phyloP scores from a whole-genome alignment of 2,113 vertebrate genomes.

The Nycticorax nycticorax region DNA sequence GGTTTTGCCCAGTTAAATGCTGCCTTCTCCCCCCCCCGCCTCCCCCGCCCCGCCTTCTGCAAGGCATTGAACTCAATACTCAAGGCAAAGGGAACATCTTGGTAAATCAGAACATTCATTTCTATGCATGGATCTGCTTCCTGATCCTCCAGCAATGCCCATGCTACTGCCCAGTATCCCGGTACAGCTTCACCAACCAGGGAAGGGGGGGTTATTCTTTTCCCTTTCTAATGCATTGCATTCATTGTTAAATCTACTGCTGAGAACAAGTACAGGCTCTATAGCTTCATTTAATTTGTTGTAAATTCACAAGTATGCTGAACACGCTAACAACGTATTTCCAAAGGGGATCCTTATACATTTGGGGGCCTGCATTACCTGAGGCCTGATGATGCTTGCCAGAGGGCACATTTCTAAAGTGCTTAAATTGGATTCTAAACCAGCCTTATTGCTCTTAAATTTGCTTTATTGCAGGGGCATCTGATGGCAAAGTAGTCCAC shows the following conservation, averaged over 20 bases:
- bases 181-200: neutral
- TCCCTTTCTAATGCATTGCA: neutral
- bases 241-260: neutral
- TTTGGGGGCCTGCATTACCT: neutral
- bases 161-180: rapidly evolving
- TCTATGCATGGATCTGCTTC: neutral
- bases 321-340: neutral
- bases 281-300: neutral
- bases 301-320: neutral
- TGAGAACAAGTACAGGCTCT: neutral
- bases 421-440: neutral
- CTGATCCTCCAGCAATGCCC: neutral
- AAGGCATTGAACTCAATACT: neutral
- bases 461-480: neutral
- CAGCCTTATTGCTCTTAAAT: neutral
- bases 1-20: neutral
- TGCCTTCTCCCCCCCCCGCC: too few relatives aligned
- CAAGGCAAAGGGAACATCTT: neutral
- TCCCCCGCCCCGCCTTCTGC: neutral
- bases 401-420: neutral
- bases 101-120: neutral
- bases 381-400: neutral
- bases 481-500: neutral
- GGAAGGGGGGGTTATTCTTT: neutral
- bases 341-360: neutral